A percentile compares a stretch with the other conserved stretches of the same genome.
phyloP scores from a whole-genome alignment of 2,888 invertebrate genomes.

The Priocnemis perturbator region DNA sequence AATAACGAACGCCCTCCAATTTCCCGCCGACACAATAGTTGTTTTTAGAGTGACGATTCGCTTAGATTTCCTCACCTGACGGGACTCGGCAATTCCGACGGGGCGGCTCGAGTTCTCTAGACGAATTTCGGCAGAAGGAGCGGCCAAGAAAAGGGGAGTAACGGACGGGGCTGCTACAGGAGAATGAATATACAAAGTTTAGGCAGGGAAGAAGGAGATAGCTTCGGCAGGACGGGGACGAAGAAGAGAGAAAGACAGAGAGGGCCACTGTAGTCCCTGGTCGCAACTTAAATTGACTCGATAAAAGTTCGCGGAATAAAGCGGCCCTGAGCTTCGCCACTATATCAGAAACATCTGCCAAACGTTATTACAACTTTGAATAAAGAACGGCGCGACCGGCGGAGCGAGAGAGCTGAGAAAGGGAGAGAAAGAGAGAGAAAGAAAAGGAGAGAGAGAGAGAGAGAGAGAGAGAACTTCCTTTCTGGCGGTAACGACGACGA shows the following conservation, averaged over 20 bases:
- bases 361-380: slow-evolving; percentile 76
- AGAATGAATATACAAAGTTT: slow-evolving; percentile 51
- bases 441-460: slow-evolving; percentile 34
- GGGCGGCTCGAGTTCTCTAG: too few relatives aligned
- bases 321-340: slow-evolving; percentile 65
- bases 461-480: slow-evolving; percentile 33
- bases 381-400: slow-evolving; percentile 68
- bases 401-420: slow-evolving; percentile 25
- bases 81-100: too few relatives aligned
- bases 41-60: too few relatives aligned
- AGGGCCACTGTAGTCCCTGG: slow-evolving; percentile 50
- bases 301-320: slow-evolving; percentile 75
- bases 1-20: too few relatives aligned
- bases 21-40: too few relatives aligned
- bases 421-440: slow-evolving; percentile 12
- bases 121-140: background rate
- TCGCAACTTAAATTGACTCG: slow-evolving; percentile 75
- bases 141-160: slow-evolving; percentile 1
- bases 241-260: slow-evolving; percentile 36
- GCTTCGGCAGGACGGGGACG: slow-evolving; percentile 14
- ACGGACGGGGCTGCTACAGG: slow-evolving; percentile 12
- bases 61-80: too few relatives aligned
- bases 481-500: slow-evolving; percentile 36
- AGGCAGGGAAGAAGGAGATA: slow-evolving; percentile 16
- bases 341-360: slow-evolving; percentile 75